phyloP scores from a whole-genome alignment of 2,113 vertebrate genomes.

The Pitta sordida region DNA sequence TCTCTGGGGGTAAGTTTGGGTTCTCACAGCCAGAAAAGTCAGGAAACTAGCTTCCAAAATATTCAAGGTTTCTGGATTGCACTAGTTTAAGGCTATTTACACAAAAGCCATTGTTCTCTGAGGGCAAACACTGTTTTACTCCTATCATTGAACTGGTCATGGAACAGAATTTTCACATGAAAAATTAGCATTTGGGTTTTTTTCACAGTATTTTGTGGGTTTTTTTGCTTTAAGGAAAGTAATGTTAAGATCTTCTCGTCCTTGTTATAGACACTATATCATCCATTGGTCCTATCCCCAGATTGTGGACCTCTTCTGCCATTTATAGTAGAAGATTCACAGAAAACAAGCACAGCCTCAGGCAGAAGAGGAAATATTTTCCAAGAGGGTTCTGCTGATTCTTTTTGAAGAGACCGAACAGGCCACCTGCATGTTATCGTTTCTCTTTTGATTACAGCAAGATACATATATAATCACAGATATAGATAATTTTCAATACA shows the following conservation, averaged over 20 bases:
- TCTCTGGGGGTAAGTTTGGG: background rate
- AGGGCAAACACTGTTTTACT: background rate
- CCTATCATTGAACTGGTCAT: background rate
- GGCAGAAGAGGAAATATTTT: background rate
- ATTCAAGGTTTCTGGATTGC: background rate
- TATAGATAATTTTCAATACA: background rate
- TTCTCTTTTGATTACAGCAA: background rate
- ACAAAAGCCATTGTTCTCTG: constrained; percentile 19
- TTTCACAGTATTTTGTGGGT: accelerated
- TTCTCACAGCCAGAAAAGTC: background rate
- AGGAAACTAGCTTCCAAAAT: background rate
- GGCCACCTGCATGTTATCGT: background rate
- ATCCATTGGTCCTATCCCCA: background rate
- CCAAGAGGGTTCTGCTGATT: background rate
- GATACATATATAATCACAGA: background rate
- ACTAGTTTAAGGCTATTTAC: background rate
- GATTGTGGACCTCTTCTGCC: background rate
- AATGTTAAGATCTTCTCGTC: background rate
- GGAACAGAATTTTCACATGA: background rate
- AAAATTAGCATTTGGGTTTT: background rate
- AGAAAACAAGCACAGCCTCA: background rate
- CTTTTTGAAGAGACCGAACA: background rate
- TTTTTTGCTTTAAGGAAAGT: background rate
- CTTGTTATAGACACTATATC: background rate
- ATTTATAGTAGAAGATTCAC: background rate